phyloP scores from a whole-genome alignment of 1,140 invertebrate genomes.

The honey bee (Apis mellifera) region Amel_HAv3.1 CM009937.2:10421501-10422000 shows the following conservation, averaged over 20 bases:
- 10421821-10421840: too few relatives aligned
- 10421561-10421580: conserved; percentile 79
- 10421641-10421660: conserved; percentile 79
- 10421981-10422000: too few relatives aligned
- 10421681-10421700: conserved; percentile 69
- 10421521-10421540: conserved; percentile 45
- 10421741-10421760: neutral
- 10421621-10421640: conserved; percentile 74
- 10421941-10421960: too few relatives aligned
- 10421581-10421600: conserved; percentile 33
- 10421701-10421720: conserved; percentile 52
- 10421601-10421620: conserved; percentile 57
- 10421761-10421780: neutral
- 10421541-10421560: conserved; percentile 72
- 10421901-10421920: too few relatives aligned
- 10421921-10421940: too few relatives aligned
- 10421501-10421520: conserved; percentile 55
- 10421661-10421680: conserved; percentile 78
- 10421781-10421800: neutral
- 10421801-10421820: too few relatives aligned
- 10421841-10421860: too few relatives aligned
- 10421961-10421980: too few relatives aligned
- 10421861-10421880: too few relatives aligned
- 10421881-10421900: too few relatives aligned
- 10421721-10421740: neutral